Base-by-base conservation (phyloP, 2,113 vertebrate species). In the Chaenogobius annularis region DNA sequence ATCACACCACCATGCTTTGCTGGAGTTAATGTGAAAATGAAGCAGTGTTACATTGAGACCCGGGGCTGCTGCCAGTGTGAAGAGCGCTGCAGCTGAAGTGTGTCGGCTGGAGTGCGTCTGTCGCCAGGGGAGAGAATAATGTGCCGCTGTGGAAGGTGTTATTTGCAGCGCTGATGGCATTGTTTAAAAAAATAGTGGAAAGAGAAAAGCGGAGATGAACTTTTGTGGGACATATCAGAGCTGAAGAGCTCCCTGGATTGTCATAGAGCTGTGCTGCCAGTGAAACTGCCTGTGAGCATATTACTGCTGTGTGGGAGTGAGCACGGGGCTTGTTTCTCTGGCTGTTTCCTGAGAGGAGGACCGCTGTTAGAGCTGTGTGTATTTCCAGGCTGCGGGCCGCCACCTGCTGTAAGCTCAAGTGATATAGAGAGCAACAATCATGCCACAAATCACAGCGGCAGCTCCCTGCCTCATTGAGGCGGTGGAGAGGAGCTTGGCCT, bases 191-290 rank as follows among this genome's bases (percentile, higher is more conserved):
- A 82, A 88, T 75, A 66, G 77, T 69, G 77, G 80, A 87, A 86
- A 82, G 75, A 76, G 81, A 83, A 85, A 88, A 88, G 78, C 85
- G 83, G 84, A 10, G 70, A 59, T 93, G 92, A 95, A 87, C 77
- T 92, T 87, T 92, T 61, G 84, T 90, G 85, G 67, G 81, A 86
- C 90, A 91, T 86, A 91, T 90, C 91, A 75, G 88, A 87, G 88
- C 73, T 91, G 91, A 94, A 92, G 93, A 94, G 92, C 91, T 90
- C 90, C 91, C 90, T 89, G 80, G 92, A 88, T 88, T 87, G 90
- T 90, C 85, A 82, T 92, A 86, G 93, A 87, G 92, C 90, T 88
- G 85, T 93, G 93, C 91, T 87, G 90, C 91, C 93, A 88, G 89
- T 75, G 69, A 80, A 90, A 88, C 78, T 82, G 85, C 90, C 90